A percentile compares a stretch with the other conserved stretches of the same genome.
Evolutionary conservation across 2,888 invertebrate species (phyloP).

Genomic region (Eupithecia dodoneata): DNA sequence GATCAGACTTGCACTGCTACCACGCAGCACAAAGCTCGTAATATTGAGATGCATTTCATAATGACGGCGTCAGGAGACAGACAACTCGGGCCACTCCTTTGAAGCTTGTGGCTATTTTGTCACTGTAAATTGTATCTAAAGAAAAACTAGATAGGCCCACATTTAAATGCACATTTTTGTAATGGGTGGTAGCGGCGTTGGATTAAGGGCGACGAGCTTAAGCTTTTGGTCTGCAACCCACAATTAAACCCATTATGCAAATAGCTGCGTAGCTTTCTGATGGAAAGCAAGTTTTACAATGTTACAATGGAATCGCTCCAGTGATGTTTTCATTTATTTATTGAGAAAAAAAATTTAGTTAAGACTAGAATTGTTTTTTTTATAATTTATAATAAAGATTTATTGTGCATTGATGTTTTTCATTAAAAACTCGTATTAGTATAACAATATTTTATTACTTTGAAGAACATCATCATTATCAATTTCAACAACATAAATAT

Average conservation of each 20-base stretch:
- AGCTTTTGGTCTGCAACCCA: not conserved
- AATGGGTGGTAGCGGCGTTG: too few species aligned
- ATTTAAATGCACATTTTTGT: too few species aligned
- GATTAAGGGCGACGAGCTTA: too few species aligned
- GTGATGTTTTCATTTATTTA: conserved; percentile 25
- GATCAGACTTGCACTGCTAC: too few species aligned
- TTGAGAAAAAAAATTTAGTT: conserved; percentile 39
- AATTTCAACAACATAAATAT: conserved; percentile 28
- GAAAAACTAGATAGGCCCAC: too few species aligned
- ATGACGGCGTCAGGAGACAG: too few species aligned
- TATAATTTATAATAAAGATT: conserved; percentile 44
- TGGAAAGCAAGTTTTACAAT: not conserved
- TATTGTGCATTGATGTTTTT: conserved; percentile 45
- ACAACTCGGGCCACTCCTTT: too few species aligned
- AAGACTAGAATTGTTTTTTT: conserved; percentile 32
- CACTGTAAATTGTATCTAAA: too few species aligned
- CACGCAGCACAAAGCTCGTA: too few species aligned
- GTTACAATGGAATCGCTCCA: conserved; percentile 22
- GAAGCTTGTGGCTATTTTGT: too few species aligned
- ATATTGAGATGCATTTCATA: too few species aligned
- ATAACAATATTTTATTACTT: conserved; percentile 45
- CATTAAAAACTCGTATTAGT: conserved; percentile 30
- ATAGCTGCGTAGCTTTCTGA: not conserved
- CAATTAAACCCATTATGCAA: not conserved
- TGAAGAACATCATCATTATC: conserved; percentile 41